Evolutionary conservation across 1,140 invertebrate species (phyloP), one percentile per base, ranked within the genome.

Genomic region (Calliphora vicina): DNA sequence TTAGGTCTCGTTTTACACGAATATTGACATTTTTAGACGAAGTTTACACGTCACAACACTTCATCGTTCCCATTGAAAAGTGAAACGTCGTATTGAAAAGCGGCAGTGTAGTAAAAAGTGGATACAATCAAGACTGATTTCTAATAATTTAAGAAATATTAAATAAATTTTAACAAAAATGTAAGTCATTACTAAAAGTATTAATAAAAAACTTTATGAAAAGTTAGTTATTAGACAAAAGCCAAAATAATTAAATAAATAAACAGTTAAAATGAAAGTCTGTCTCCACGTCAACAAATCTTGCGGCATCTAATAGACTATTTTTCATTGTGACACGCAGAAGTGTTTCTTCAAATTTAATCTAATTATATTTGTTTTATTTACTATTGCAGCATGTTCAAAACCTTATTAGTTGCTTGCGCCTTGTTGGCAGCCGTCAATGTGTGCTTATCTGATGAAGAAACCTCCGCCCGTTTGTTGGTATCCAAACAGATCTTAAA

Each of bases 401-500:
- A 86, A 45, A 85, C 87, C 84, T 82, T 86, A 35, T 83, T 90
- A 27, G 78, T 84, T 3, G 72, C 85, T 23, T 89, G 86, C 83
- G 87, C 87, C 45, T 82, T 90, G 27, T 85, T 90, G 82, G 88
- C 87, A 8, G 81, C 88, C 13, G 85, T 86, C 57, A 87, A 84
- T 73, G 84, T 88, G 20, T 87, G 89, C 81, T 83, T 86, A 12
- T 87, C 87, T 12, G 94, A 95, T 81, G 95, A 96, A 86, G 94
- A 94, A 85, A 93, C 93, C 76, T 92, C 93, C 80, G 96, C 96
- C 20, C 93, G 94, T 85, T 91, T 97, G 71, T 91, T 97, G 76
- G 94, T 97, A 17, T 96, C 95, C 4, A 97, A 97, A 91, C 95
- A 97, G 91, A 95, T 99, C 87, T 92, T 99, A n/a, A 99, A 99